Evolutionary conservation across 2,113 vertebrate genomes (phyloP).

Genomic region (Nothoprocta perdicaria): DNA sequence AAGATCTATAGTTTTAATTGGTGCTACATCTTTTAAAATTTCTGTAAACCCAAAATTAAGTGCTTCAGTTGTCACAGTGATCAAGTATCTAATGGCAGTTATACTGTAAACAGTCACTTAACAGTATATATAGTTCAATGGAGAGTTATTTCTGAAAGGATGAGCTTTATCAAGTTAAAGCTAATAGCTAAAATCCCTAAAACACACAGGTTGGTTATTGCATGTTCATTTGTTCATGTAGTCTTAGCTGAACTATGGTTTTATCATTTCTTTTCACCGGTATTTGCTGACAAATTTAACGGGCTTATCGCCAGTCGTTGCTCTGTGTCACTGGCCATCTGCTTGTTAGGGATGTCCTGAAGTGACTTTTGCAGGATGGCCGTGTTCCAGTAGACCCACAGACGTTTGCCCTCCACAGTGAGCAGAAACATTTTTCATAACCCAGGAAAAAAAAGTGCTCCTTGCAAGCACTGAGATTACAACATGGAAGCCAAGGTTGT

Average conservation of each 20-base stretch:
- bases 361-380: constrained; percentile 25
- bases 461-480: not conserved
- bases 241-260: constrained; percentile 12
- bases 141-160: constrained; percentile 32
- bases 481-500: not conserved
- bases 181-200: constrained; percentile 30
- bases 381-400: not conserved
- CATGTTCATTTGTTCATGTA: constrained; percentile 46
- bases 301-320: constrained; percentile 36
- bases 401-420: not conserved
- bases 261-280: constrained; percentile 59
- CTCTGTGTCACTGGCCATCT: constrained; percentile 48
- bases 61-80: not conserved
- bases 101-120: not conserved
- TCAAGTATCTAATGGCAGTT: not conserved
- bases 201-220: constrained; percentile 26
- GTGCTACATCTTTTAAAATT: not conserved
- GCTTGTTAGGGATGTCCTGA: constrained; percentile 19
- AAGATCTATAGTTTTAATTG: not conserved
- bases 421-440: not conserved
- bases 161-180: constrained; percentile 29
- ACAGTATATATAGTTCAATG: not conserved
- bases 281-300: constrained; percentile 60
- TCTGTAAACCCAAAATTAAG: not conserved
- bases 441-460: not conserved